phyloP scores from a whole-genome alignment of 2,113 vertebrate species.

The Eulemur macaco region DNA sequence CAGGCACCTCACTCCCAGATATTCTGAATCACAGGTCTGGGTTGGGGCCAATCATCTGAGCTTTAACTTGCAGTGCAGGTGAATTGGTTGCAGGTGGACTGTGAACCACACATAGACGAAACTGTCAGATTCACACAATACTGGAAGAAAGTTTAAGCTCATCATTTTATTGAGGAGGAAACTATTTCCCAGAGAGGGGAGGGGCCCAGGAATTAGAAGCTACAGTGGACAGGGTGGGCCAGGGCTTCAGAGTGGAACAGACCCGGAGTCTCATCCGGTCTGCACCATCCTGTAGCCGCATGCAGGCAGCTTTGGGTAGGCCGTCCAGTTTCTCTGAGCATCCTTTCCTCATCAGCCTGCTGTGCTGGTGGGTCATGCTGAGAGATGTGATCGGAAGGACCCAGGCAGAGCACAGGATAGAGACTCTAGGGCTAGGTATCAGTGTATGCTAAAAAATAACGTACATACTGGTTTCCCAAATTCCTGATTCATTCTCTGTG shows the following conservation, averaged over 20 bases:
- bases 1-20: not conserved
- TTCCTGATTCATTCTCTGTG: not conserved
- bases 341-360: not conserved
- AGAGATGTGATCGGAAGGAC: not conserved
- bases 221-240: not conserved
- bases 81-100: not conserved
- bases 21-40: not conserved
- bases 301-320: not conserved
- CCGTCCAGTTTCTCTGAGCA: not conserved
- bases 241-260: not conserved
- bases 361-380: not conserved
- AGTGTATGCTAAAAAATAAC: not conserved
- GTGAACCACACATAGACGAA: not conserved
- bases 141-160: not conserved
- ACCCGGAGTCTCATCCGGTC: not conserved
- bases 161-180: slow-evolving; percentile 10
- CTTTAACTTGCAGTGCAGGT: not conserved
- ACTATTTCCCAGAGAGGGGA: not conserved
- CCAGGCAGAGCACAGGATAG: not conserved
- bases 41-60: not conserved
- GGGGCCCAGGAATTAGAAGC: not conserved
- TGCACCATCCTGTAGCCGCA: not conserved
- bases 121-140: not conserved
- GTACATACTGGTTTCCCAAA: not conserved
- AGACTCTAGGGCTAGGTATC: not conserved